Conservation (phyloP, 1,140 invertebrate genomes). For the Dinoponera quadriceps region DNA sequence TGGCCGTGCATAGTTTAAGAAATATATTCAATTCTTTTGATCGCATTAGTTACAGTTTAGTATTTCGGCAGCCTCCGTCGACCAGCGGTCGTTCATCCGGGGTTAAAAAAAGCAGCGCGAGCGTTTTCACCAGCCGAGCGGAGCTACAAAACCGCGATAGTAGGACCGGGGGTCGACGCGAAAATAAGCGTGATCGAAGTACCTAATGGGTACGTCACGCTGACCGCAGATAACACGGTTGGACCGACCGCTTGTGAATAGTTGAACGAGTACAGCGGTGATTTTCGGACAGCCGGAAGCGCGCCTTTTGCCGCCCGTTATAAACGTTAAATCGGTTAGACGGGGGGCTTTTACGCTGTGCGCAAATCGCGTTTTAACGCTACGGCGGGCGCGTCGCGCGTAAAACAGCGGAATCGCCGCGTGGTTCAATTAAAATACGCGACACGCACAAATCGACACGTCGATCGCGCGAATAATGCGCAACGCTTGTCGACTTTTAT, state of each 20-base stretch:
- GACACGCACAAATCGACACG: slow-evolving; percentile 12
- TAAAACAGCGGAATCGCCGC: slow-evolving; percentile 31
- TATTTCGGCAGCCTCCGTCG: too few species aligned
- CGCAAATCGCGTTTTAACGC: slow-evolving; percentile 44
- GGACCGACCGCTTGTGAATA: slow-evolving; percentile 41
- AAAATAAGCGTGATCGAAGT: slow-evolving; percentile 57
- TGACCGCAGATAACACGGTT: slow-evolving; percentile 58
- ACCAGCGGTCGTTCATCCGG: too few species aligned
- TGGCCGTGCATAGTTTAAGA: too few species aligned
- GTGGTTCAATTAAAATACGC: slow-evolving; percentile 42
- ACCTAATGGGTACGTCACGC: slow-evolving; percentile 49
- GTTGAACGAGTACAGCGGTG: slow-evolving; percentile 49
- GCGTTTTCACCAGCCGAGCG: too few species aligned
- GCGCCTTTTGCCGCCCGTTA: slow-evolving; percentile 53
- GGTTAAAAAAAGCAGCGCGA: too few species aligned
- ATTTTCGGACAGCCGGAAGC: slow-evolving; percentile 42
- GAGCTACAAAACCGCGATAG: background rate
- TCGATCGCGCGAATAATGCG: slow-evolving; percentile 11
- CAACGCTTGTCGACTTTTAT: too few species aligned
- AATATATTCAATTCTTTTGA: too few species aligned
- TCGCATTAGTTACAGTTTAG: too few species aligned
- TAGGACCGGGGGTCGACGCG: background rate
- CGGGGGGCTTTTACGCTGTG: slow-evolving; percentile 34
- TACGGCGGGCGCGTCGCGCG: background rate
- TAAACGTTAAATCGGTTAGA: slow-evolving; percentile 61